These are phyloP conservation scores for Anguilla rostrata DNA, from an alignment of 2,113 vertebrate genomes.

Conservation along the genomic window DNA sequence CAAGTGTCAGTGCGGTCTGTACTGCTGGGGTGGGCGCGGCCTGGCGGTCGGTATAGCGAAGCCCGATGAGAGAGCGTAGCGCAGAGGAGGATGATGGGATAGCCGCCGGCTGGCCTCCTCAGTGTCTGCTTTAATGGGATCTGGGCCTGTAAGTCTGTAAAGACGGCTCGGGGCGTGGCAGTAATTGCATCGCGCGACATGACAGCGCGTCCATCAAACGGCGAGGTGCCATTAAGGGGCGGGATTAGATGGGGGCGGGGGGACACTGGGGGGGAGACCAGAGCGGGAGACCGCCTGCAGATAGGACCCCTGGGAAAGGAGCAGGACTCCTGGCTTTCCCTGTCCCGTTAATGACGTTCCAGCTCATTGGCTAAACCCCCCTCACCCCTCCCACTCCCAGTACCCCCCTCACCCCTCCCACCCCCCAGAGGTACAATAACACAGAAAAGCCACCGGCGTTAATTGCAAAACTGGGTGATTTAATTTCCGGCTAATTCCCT, in stretches of 20 bases:
- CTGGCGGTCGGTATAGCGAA: too few relatives aligned
- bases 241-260: background rate
- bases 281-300: background rate
- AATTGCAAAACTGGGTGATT: background rate
- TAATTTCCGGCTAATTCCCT: background rate
- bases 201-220: background rate
- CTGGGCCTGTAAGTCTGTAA: background rate
- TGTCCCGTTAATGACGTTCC: background rate
- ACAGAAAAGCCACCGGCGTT: background rate
- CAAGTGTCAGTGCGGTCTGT: too few relatives aligned
- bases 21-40: too few relatives aligned
- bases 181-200: background rate
- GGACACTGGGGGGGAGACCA: too few relatives aligned
- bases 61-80: too few relatives aligned
- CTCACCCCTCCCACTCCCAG: background rate
- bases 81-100: too few relatives aligned
- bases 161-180: background rate
- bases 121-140: background rate
- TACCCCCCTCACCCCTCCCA: background rate
- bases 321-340: background rate
- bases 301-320: background rate
- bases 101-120: background rate
- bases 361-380: background rate
- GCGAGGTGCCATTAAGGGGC: slow-evolving; percentile 4
- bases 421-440: too few relatives aligned